These are phyloP conservation scores for Petrolisthes cinctipes DNA, from an alignment of 2,888 invertebrate species.

Conservation along the genomic window DNA sequence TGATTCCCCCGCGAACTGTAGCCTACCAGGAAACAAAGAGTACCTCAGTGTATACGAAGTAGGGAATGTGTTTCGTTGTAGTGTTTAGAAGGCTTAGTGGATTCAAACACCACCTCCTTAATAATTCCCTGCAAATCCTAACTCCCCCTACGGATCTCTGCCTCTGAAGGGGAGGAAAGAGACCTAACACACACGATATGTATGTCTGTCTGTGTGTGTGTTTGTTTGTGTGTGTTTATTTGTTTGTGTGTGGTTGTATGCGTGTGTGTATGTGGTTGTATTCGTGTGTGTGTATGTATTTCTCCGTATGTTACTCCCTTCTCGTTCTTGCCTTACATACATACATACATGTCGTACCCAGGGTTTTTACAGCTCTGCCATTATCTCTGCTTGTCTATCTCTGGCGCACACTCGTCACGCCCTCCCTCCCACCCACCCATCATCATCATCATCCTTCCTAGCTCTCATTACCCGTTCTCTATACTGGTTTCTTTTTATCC, in stretches of 20 bases:
- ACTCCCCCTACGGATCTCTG: too few species aligned
- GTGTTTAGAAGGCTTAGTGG: too few species aligned
- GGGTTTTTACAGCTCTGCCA: neutral
- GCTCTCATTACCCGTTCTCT: neutral
- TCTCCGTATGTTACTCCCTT: neutral
- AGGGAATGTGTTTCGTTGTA: too few species aligned
- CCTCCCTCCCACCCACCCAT: neutral
- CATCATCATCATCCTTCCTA: neutral
- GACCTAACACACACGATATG: neutral
- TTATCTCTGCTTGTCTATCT: neutral
- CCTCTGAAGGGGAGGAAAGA: too few species aligned
- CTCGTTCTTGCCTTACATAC: too few species aligned
- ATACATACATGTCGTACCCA: too few species aligned
- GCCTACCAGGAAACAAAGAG: too few species aligned
- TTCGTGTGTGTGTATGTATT: neutral
- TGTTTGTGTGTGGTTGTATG: neutral
- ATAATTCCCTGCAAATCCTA: too few species aligned
- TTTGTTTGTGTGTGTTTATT: neutral
- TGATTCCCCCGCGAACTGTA: too few species aligned
- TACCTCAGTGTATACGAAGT: too few species aligned
- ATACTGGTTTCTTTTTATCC: too few species aligned
- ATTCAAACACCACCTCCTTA: too few species aligned
- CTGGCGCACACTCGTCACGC: neutral
- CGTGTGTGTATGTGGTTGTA: neutral
- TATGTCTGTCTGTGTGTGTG: neutral